phyloP scores from a whole-genome alignment of 1,140 invertebrate species.

The Kradibia gibbosae region DNA sequence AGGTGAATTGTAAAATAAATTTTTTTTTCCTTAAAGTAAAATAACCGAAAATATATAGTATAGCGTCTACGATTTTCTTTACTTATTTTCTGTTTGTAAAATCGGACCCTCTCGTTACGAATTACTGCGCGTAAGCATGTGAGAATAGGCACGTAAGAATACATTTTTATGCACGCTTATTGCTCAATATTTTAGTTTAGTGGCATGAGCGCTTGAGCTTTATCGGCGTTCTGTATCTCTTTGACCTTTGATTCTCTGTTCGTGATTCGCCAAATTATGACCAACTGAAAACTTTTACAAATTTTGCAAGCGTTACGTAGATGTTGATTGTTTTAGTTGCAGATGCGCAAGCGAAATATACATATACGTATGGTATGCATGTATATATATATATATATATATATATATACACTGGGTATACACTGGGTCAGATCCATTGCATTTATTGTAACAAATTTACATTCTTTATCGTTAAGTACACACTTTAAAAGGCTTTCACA shows the following conservation, averaged over 20 bases:
- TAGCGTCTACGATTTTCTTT: no score
- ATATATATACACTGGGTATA: not conserved
- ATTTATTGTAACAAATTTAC: not conserved
- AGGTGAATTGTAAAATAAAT: no score
- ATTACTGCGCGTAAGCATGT: not conserved
- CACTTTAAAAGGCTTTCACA: conserved; percentile 8
- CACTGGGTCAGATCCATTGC: no score
- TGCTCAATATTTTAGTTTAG: conserved; percentile 21
- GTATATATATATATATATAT: not conserved
- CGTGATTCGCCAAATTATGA: conserved; percentile 35
- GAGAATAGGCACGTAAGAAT: not conserved
- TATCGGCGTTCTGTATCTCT: conserved; percentile 39
- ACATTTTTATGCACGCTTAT: conserved; percentile 1
- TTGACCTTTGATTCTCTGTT: conserved; percentile 47
- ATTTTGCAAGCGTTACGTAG: conserved; percentile 24
- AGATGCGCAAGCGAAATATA: not conserved
- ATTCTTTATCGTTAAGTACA: conserved; percentile 16
- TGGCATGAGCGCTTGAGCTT: conserved; percentile 9
- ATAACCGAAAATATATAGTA: no score
- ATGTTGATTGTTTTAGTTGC: conserved; percentile 24
- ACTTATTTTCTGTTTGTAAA: no score
- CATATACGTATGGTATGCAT: not conserved
- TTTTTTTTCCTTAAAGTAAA: no score
- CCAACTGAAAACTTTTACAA: conserved; percentile 15
- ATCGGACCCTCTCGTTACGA: no score